These are phyloP conservation scores for Coecobrya sp. DNA, from an alignment of 2,888 invertebrate genomes.

Conservation along the genomic window DNA sequence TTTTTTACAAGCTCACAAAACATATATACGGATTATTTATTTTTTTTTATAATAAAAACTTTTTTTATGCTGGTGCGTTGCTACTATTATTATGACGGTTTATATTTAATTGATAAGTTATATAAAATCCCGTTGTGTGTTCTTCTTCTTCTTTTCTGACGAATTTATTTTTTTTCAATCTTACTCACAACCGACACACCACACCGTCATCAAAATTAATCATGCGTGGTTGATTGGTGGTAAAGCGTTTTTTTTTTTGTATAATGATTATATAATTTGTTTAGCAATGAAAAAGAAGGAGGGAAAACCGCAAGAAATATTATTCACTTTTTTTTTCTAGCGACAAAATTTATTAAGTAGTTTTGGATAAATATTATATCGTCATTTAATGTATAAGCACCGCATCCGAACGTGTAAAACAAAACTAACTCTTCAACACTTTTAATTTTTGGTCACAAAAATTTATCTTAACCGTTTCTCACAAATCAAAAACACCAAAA, in stretches of 20 bases:
- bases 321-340: background rate
- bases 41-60: background rate
- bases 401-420: no score
- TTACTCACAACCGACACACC: background rate
- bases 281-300: no score
- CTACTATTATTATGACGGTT: background rate
- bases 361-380: no score
- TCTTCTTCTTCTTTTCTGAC: no score
- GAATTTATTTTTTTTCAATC: background rate
- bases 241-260: background rate
- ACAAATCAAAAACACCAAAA: no score
- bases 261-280: no score
- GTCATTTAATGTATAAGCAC: no score
- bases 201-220: background rate
- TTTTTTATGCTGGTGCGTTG: background rate
- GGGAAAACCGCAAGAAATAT: slow-evolving; percentile 32
- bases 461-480: no score
- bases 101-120: background rate
- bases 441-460: no score
- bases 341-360: background rate
- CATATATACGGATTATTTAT: background rate
- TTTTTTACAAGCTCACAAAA: slow-evolving; percentile 60
- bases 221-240: background rate
- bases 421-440: no score
- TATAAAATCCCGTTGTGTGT: no score